Percentiles rank a stretch among this genome's conserved stretches.
These are phyloP conservation scores for Lamprotornis superbus DNA, from an alignment of 2,113 vertebrate species.

Conservation along the genomic window DNA sequence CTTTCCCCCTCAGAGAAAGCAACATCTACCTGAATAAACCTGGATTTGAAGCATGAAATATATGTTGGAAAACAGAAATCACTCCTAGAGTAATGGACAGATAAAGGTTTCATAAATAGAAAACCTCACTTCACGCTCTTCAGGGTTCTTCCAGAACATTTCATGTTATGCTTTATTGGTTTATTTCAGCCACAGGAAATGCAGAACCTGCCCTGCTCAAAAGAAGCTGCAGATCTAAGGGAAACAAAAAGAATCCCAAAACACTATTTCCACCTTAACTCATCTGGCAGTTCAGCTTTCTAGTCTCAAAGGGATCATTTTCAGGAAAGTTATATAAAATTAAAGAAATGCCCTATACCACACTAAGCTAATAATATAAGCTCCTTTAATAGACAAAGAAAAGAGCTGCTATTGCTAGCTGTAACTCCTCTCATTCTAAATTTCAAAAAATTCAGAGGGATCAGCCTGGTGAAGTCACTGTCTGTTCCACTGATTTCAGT, in stretches of 20 bases:
- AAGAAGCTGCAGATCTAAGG: not conserved
- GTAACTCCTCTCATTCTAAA: not conserved
- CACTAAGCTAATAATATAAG: not conserved
- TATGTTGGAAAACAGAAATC: not conserved
- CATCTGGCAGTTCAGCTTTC: not conserved
- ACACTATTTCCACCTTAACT: not conserved
- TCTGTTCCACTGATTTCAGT: not conserved
- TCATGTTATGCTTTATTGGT: not conserved
- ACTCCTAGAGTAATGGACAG: not conserved
- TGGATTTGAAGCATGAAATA: not conserved
- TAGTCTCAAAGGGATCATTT: not conserved
- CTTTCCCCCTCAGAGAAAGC: not conserved
- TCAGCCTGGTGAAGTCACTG: not conserved
- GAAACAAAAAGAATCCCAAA: not conserved
- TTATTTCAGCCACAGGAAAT: not conserved
- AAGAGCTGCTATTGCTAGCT: not conserved
- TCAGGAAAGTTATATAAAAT: not conserved
- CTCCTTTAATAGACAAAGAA: not conserved
- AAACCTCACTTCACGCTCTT: not conserved
- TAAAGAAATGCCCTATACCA: not conserved
- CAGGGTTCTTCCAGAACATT: not conserved
- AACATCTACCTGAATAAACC: not conserved
- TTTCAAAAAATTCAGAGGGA: not conserved
- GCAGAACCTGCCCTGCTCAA: not conserved
- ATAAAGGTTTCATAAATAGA: not conserved